A percentile compares a stretch with the other conserved stretches of the same genome.
These are phyloP conservation scores for Heliothis subflexa DNA, from an alignment of 1,140 invertebrate genomes.

Conservation along the genomic window DNA sequence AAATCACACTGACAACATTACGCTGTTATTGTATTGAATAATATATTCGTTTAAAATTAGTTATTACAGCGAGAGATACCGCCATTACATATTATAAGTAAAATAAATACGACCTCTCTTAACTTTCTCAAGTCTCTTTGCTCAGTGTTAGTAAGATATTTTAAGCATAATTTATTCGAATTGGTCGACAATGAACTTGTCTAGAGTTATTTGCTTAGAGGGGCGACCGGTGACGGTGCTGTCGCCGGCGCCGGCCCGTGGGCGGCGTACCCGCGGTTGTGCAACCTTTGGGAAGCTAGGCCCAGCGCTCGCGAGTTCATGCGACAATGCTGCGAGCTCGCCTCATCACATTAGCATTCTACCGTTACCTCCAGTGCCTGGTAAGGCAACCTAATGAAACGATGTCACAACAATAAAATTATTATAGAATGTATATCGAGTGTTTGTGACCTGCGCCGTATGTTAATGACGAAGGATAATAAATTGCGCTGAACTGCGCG, in stretches of 20 bases:
- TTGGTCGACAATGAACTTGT: conserved; percentile 78
- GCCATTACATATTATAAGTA: conserved; percentile 2
- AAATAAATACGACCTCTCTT: conserved; percentile 15
- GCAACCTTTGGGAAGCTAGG: conserved; percentile 72
- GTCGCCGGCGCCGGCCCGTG: conserved; percentile 56
- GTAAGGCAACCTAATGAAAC: conserved; percentile 72
- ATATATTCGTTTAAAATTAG: conserved; percentile 23
- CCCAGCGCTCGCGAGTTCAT: conserved; percentile 50
- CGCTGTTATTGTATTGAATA: conserved; percentile 3
- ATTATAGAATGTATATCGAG: conserved; percentile 5
- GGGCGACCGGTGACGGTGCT: conserved; percentile 53
- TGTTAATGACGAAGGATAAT: conserved; percentile 29
- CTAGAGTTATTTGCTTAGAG: conserved; percentile 58
- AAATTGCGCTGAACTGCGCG: not conserved
- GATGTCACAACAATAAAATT: conserved; percentile 59
- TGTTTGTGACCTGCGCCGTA: conserved; percentile 14
- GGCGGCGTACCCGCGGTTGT: conserved; percentile 76
- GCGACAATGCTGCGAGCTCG: conserved; percentile 68
- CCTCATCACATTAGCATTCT: conserved; percentile 78
- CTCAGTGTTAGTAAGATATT: conserved; percentile 38
- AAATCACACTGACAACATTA: not conserved
- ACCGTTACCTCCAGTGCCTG: conserved; percentile 76
- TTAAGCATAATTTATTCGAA: conserved; percentile 36
- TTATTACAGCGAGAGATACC: not conserved
- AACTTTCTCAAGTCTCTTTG: conserved; percentile 16